Conservation (phyloP, 2,113 vertebrate genomes). For the Paralichthys olivaceus region DNA sequence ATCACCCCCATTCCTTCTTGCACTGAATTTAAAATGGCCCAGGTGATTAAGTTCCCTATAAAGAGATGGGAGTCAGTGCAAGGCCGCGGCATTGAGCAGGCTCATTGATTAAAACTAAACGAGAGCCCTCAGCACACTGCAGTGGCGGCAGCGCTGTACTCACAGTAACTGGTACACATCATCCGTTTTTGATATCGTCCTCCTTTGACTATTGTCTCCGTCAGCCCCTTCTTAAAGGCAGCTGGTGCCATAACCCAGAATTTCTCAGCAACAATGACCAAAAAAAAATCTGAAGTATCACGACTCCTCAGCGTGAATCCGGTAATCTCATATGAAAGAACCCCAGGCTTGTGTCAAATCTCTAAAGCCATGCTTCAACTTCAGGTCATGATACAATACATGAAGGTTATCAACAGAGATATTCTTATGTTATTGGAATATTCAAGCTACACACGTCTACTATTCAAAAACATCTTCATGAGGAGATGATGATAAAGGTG, state of each 20-base stretch:
- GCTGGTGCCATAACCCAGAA: conserved; percentile 28
- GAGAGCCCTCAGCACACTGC: conserved; percentile 48
- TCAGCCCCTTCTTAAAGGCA: conserved; percentile 32
- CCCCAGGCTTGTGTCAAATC: conserved; percentile 6
- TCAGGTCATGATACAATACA: neutral
- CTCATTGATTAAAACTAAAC: conserved; percentile 79
- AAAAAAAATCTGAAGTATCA: conserved; percentile 7
- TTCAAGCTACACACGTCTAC: neutral
- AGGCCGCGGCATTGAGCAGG: conserved; percentile 71
- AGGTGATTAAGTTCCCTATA: conserved; percentile 78
- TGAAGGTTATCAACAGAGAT: no score
- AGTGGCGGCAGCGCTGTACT: conserved; percentile 29
- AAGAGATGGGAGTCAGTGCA: conserved; percentile 67
- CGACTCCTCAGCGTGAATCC: neutral
- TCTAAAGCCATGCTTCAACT: neutral
- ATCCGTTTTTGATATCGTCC: conserved; percentile 60
- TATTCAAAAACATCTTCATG: neutral
- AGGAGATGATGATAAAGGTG: neutral
- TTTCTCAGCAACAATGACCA: conserved; percentile 3
- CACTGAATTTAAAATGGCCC: conserved; percentile 69
- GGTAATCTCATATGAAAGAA: conserved; percentile 16
- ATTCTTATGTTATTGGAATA: neutral
- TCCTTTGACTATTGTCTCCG: conserved; percentile 57
- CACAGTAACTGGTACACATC: conserved; percentile 48
- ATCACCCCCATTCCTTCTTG: conserved; percentile 71